Conservation (phyloP, 2,113 vertebrate genomes). For the Scophthalmus maximus region DNA sequence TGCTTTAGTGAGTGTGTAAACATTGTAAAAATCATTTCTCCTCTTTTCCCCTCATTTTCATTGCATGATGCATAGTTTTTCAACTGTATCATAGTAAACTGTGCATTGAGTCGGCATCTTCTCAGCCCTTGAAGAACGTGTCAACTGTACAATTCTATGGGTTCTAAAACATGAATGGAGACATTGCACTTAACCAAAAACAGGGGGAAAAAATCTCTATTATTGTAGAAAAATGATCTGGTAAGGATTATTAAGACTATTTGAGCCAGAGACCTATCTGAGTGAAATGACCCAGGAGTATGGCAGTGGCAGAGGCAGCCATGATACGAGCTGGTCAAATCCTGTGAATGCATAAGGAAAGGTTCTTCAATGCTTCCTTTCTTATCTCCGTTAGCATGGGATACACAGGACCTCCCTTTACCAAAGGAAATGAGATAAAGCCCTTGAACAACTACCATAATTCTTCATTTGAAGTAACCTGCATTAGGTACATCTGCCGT, state of each 20-base stretch:
- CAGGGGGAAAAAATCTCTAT: background rate
- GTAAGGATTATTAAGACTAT: background rate
- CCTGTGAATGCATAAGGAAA: background rate
- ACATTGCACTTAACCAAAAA: slow-evolving; percentile 11
- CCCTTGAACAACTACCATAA: too few relatives aligned
- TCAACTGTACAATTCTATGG: slow-evolving; percentile 15
- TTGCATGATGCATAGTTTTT: background rate
- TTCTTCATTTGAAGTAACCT: background rate
- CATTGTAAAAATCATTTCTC: background rate
- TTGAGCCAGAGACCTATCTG: background rate
- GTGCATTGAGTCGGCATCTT: slow-evolving; percentile 11
- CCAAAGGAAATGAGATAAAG: background rate
- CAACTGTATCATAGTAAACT: slow-evolving; percentile 3
- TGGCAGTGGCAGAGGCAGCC: background rate
- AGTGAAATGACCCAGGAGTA: background rate
- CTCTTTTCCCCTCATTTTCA: background rate
- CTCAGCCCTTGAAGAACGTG: slow-evolving; percentile 1
- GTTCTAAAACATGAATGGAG: slow-evolving; percentile 7
- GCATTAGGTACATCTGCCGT: background rate
- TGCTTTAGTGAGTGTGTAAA: too few relatives aligned
- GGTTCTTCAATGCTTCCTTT: background rate
- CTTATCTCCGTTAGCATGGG: background rate
- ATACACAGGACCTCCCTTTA: background rate
- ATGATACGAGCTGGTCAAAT: background rate
- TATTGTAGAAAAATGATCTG: background rate